Base-by-base conservation (phyloP, 2,797 vertebrate species). In the Erithacus rubecula region DNA sequence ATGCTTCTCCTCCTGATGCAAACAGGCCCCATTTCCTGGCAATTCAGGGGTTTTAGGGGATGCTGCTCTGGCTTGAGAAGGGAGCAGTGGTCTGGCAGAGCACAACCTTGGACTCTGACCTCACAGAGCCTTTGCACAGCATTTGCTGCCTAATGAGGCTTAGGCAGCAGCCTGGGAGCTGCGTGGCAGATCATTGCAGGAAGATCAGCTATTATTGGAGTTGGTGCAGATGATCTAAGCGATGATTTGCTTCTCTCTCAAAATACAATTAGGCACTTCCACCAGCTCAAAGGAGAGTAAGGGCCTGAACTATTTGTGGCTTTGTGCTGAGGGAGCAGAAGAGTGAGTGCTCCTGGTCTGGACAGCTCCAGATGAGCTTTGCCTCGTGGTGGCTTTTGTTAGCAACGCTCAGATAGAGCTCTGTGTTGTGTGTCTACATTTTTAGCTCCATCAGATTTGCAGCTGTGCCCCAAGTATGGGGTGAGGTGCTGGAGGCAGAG, bases 181-280 rank as follows among this genome's bases (percentile, higher is more conserved):
- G 86, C 10, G 12, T 10, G 89, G 91, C 83, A 78, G 87, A 72
- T 58, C 52, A 21, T 30, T 69, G 70, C 49, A 30, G 80, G 79
- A 49, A 78, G 74, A 90, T 84, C 84, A 52, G 93, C 89, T 93
- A 67, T 87, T 91, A 83, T 69, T 91, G 88, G 94, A 93, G 69
- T 29, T 23, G 47, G 62, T 81, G 76, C 58, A 58, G 83, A 83
- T 83, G 83, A 94, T 89, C 53, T 6, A 53, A 56, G 64, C 14
- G 23, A 83, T 44, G 70, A 93, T 88, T 81, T 91, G 80, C 91
- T 87, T 56, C 83, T 80, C 71, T 87, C 83, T 83, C 74, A 51
- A 93, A 87, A 46, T 56, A 49, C 69, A 76, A 76, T 87, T 93
- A 93, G 70, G 89, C 85, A 63, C 70, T 89, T 89, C 75, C 74